Evolutionary conservation across 2,888 invertebrate species (phyloP).

Genomic region (Subacronicta megacephala): DNA sequence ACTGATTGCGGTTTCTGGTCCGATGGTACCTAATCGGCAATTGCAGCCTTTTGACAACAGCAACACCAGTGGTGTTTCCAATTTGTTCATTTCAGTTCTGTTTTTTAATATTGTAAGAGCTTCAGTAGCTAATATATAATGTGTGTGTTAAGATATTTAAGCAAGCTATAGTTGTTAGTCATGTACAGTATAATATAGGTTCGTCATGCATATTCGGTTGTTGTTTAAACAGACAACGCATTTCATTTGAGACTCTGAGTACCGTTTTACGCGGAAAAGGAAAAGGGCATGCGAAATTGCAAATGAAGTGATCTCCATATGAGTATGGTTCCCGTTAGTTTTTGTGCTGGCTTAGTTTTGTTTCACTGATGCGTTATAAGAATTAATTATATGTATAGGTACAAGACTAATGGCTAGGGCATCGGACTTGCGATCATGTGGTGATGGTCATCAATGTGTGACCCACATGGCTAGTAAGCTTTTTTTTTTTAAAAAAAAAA

Average conservation of each 20-base stretch:
- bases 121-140: neutral
- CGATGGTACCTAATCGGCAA: too few relatives aligned
- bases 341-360: slow-evolving; percentile 8
- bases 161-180: neutral
- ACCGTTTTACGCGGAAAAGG: slow-evolving; percentile 27
- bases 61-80: too few relatives aligned
- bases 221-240: slow-evolving; percentile 14
- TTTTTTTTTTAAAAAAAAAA: too few relatives aligned
- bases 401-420: neutral
- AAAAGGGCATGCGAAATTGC: slow-evolving; percentile 42
- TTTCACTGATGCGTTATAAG: neutral
- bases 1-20: too few relatives aligned
- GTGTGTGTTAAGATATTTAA: neutral
- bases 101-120: too few relatives aligned
- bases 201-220: slow-evolving; percentile 22
- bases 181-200: slow-evolving; percentile 1
- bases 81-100: too few relatives aligned
- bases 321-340: slow-evolving; percentile 31
- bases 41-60: too few relatives aligned
- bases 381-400: neutral
- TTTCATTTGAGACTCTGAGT: slow-evolving; percentile 47
- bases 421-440: too few relatives aligned
- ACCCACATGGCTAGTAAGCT: too few relatives aligned
- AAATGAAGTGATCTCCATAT: slow-evolving; percentile 42
- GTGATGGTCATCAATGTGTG: too few relatives aligned